phyloP scores from a whole-genome alignment of 2,888 invertebrate genomes.

The Metopia argyrocephala region DNA sequence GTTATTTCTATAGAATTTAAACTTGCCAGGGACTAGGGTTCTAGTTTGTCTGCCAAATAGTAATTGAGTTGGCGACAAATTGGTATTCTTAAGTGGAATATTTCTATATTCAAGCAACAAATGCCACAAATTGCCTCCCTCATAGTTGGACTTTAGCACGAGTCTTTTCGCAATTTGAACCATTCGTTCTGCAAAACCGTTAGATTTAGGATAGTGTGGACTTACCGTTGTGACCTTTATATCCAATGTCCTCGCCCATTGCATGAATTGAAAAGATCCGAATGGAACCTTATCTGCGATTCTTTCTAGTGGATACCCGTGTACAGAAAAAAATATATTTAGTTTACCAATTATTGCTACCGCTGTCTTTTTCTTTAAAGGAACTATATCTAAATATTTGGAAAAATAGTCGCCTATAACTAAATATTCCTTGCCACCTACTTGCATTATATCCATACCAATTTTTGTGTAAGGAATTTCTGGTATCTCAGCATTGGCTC shows the following conservation, averaged over 20 bases:
- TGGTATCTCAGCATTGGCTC: constrained; percentile 55
- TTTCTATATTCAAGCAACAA: constrained; percentile 26
- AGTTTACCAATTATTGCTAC: constrained; percentile 50
- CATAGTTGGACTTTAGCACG: constrained; percentile 1
- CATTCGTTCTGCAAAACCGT: constrained; percentile 22
- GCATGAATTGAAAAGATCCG: constrained; percentile 36
- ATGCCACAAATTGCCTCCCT: not conserved
- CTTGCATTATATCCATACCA: constrained; percentile 69
- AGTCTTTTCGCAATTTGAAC: constrained; percentile 27
- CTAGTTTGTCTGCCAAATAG: constrained; percentile 56
- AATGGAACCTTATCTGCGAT: constrained; percentile 50
- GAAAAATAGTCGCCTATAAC: constrained; percentile 60
- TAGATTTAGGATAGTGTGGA: constrained; percentile 4
- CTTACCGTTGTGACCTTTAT: constrained; percentile 38
- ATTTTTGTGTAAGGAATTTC: constrained; percentile 67
- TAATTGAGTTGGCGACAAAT: constrained; percentile 45
- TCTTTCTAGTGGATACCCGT: constrained; percentile 38
- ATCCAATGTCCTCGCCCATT: constrained; percentile 33
- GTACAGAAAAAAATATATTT: constrained; percentile 38
- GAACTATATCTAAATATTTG: constrained; percentile 61
- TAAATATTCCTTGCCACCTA: constrained; percentile 44
- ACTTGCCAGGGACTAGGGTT: constrained; percentile 53
- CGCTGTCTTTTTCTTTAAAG: constrained; percentile 59
- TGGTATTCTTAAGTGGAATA: constrained; percentile 54
- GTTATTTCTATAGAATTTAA: constrained; percentile 39